These are phyloP conservation scores for Baccha elongata DNA, from an alignment of 2,888 invertebrate species.

Conservation along the genomic window DNA sequence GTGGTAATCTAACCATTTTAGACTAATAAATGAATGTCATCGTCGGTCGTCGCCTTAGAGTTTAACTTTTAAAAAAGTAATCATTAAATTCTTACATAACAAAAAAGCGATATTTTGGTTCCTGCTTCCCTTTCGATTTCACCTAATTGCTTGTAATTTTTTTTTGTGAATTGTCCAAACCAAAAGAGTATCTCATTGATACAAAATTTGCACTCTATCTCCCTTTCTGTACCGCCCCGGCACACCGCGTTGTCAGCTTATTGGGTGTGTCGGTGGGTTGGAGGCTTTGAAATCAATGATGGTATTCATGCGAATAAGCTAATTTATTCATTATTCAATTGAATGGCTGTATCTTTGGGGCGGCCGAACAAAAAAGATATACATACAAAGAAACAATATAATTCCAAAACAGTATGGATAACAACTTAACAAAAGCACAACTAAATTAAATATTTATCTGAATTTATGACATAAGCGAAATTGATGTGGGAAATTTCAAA, in stretches of 20 bases:
- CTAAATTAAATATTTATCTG: neutral
- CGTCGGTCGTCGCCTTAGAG: neutral
- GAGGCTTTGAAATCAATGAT: slow-evolving; percentile 30
- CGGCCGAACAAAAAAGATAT: neutral
- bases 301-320: slow-evolving; percentile 52
- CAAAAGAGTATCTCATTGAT: slow-evolving; percentile 1
- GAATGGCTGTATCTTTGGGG: neutral
- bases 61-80: slow-evolving; percentile 12
- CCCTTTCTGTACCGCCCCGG: neutral
- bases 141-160: slow-evolving; percentile 15
- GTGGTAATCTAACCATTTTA: neutral
- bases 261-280: slow-evolving; percentile 23
- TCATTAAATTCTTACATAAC: slow-evolving; percentile 6
- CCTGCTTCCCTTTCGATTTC: slow-evolving; percentile 68
- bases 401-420: neutral
- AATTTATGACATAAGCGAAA: neutral
- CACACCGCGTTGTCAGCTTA: neutral
- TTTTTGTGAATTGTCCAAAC: neutral
- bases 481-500: slow-evolving; percentile 7
- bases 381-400: neutral
- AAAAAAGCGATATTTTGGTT: neutral
- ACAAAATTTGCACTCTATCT: slow-evolving; percentile 4
- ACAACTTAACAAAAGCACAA: slow-evolving; percentile 3
- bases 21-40: neutral
- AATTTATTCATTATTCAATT: slow-evolving; percentile 29